These are phyloP conservation scores for Blomia tropicalis DNA, from an alignment of 2,888 invertebrate species.

Conservation along the genomic window DNA sequence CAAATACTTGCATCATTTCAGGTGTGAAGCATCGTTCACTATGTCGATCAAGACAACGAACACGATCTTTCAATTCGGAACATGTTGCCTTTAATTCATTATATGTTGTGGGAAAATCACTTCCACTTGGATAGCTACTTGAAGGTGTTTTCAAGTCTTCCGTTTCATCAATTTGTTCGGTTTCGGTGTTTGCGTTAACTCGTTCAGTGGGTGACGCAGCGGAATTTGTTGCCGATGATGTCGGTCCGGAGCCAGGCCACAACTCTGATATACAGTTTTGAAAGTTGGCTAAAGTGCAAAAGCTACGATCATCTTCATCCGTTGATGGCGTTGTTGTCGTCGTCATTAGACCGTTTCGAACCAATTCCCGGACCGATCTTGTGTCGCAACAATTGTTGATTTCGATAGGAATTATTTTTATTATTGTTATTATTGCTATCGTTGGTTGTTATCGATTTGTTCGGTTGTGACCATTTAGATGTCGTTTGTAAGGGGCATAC, in stretches of 20 bases:
- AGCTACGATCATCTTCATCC: neutral
- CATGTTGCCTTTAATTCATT: neutral
- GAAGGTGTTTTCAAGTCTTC: neutral
- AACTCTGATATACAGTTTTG: constrained; percentile 6
- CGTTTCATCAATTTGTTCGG: neutral
- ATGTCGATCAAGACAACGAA: constrained; percentile 28
- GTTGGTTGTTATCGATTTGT: too few relatives aligned
- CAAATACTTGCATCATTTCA: constrained; percentile 28
- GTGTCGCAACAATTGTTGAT: too few relatives aligned
- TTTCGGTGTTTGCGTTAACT: neutral
- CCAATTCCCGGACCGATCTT: neutral
- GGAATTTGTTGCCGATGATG: neutral
- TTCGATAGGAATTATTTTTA: too few relatives aligned
- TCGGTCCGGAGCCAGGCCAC: neutral
- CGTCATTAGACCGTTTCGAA: neutral
- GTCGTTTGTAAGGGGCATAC: too few relatives aligned
- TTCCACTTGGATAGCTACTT: neutral
- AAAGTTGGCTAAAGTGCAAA: constrained; percentile 10
- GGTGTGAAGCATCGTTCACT: constrained; percentile 27
- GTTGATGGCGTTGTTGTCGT: neutral
- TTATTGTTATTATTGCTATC: too few relatives aligned
- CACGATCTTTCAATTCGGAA: constrained; percentile 26
- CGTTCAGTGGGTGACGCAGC: neutral
- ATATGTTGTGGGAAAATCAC: constrained; percentile 9
- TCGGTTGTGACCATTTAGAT: too few relatives aligned